phyloP scores from a whole-genome alignment of 1,140 invertebrate species.

The Hypothenemus hampei region DNA sequence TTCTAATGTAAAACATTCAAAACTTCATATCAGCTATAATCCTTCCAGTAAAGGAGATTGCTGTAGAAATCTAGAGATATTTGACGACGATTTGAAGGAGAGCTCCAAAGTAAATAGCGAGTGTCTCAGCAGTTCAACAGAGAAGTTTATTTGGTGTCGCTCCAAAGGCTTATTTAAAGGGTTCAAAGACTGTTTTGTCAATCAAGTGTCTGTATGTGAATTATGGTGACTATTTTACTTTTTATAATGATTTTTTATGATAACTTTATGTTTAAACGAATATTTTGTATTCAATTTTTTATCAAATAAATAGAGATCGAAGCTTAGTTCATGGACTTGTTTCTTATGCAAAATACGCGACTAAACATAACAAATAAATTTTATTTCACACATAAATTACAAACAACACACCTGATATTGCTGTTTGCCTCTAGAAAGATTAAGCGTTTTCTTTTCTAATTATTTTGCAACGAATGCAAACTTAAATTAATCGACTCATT shows the following conservation, averaged over 20 bases:
- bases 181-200: constrained; percentile 36
- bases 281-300: no score
- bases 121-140: background rate
- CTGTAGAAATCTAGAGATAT: constrained; percentile 30
- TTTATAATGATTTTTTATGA: no score
- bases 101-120: background rate
- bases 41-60: constrained; percentile 16
- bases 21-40: constrained; percentile 24
- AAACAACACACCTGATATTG: no score
- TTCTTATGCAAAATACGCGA: no score
- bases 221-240: constrained; percentile 33
- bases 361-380: no score
- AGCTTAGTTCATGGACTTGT: no score
- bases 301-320: no score
- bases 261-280: no score
- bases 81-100: constrained; percentile 18
- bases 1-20: constrained; percentile 26
- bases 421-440: no score
- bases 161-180: constrained; percentile 29
- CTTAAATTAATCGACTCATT: constrained; percentile 48
- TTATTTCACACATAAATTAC: no score
- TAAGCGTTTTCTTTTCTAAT: no score
- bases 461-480: constrained; percentile 26
- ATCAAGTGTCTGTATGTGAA: constrained; percentile 33
- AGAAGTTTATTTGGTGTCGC: constrained; percentile 27